Conservation (phyloP, 92 coral and sea anemone species). For the Phymanthus crucifer region DNA sequence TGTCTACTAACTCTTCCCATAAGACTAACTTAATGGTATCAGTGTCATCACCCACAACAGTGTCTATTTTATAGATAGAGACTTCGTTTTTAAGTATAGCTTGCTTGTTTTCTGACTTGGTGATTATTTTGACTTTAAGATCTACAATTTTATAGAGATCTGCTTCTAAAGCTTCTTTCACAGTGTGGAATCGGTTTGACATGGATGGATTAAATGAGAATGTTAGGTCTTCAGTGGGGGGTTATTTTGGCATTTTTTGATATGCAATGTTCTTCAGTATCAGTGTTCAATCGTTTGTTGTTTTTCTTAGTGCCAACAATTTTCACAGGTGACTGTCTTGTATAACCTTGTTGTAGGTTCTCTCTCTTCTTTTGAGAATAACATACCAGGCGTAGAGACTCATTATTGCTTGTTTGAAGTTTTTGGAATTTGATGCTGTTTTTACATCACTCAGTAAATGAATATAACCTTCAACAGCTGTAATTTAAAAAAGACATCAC, state of each 20-base stretch:
- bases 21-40: constrained; percentile 54
- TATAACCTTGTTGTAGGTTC: constrained; percentile 59
- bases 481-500: too few relatives aligned
- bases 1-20: constrained; percentile 64
- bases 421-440: too few relatives aligned
- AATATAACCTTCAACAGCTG: too few relatives aligned
- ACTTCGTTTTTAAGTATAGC: constrained; percentile 49
- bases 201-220: constrained; percentile 24
- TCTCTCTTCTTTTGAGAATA: constrained; percentile 67
- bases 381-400: constrained; percentile 63
- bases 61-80: constrained; percentile 57
- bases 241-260: constrained; percentile 63
- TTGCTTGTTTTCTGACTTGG: constrained; percentile 62
- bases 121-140: constrained; percentile 57
- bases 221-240: constrained; percentile 24
- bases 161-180: constrained; percentile 54
- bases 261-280: constrained; percentile 46
- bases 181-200: constrained; percentile 50
- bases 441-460: too few relatives aligned
- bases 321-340: constrained; percentile 61
- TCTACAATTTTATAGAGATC: constrained; percentile 56
- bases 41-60: constrained; percentile 61
- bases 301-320: constrained; percentile 53
- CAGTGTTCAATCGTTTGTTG: constrained; percentile 41
- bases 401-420: too few relatives aligned